phyloP scores from a whole-genome alignment of 37 sponge, comb jelly and placozoan genomes.

The Mnemiopsis leidyi region DNA sequence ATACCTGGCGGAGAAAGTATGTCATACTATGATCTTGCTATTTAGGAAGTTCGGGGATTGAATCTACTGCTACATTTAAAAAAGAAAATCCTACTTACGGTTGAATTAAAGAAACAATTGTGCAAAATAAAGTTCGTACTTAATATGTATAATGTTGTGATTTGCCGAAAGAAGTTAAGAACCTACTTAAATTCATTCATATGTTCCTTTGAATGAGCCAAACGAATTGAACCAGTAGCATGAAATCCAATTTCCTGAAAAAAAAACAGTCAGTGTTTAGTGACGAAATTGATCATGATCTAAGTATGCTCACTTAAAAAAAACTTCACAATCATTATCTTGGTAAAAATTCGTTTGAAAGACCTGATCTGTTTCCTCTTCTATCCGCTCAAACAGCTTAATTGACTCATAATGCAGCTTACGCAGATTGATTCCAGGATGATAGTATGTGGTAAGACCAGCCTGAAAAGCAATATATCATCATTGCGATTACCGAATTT shows the following conservation, averaged over 20 bases:
- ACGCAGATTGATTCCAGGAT: slow-evolving; percentile 68
- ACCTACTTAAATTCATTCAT: slow-evolving; percentile 67
- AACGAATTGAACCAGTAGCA: slow-evolving; percentile 43
- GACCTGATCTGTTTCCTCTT: slow-evolving; percentile 70
- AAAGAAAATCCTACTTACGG: no score
- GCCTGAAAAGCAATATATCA: slow-evolving; percentile 55
- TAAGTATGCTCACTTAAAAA: no score
- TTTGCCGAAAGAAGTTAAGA: no score
- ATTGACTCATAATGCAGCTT: slow-evolving; percentile 67
- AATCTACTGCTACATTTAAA: no score
- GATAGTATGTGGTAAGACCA: slow-evolving; percentile 68
- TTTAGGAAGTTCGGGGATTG: no score
- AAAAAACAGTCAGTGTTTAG: no score
- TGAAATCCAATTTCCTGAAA: slow-evolving; percentile 68
- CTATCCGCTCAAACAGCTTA: slow-evolving; percentile 39
- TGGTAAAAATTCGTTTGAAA: neutral
- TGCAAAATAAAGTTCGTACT: no score
- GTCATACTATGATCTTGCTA: no score
- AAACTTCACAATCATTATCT: neutral
- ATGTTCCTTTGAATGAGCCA: slow-evolving; percentile 49
- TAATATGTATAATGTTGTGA: no score
- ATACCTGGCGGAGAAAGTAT: neutral
- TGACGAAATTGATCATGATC: no score
- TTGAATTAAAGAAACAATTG: no score
- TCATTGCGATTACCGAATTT: no score